Conservation (phyloP, 2,797 vertebrate genomes). For the Nasua narica region DNA sequence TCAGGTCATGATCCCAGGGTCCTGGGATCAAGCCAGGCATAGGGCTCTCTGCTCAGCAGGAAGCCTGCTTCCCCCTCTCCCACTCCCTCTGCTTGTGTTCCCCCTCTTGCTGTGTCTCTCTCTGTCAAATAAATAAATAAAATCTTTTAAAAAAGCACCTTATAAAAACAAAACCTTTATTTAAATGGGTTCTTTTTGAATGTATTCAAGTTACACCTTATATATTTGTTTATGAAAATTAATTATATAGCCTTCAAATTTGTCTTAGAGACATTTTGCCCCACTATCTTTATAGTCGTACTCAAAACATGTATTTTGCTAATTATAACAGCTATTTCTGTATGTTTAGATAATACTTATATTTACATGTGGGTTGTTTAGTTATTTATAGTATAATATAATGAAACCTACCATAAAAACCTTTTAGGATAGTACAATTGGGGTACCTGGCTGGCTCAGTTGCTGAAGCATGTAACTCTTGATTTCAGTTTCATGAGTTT, state of each 20-base stretch:
- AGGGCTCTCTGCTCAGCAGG: too few relatives aligned
- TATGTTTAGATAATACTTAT: conserved; percentile 41
- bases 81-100: too few relatives aligned
- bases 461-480: neutral
- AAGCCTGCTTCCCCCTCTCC: too few relatives aligned
- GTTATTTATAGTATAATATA: conserved; percentile 19
- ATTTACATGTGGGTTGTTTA: conserved; percentile 21
- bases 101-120: too few relatives aligned
- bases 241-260: conserved; percentile 13
- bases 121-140: too few relatives aligned
- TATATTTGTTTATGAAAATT: conserved; percentile 14
- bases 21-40: too few relatives aligned
- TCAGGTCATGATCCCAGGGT: too few relatives aligned
- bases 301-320: conserved; percentile 41
- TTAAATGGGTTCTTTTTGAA: conserved; percentile 1
- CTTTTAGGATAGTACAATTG: neutral
- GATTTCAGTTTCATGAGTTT: neutral
- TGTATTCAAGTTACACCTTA: neutral
- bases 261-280: neutral
- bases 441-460: neutral
- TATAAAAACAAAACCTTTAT: conserved; percentile 26
- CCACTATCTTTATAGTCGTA: conserved; percentile 27
- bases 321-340: conserved; percentile 52
- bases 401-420: neutral
- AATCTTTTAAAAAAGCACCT: neutral